Conservation (phyloP, 2,888 invertebrate species). For the Leptinotarsa juncta region DNA sequence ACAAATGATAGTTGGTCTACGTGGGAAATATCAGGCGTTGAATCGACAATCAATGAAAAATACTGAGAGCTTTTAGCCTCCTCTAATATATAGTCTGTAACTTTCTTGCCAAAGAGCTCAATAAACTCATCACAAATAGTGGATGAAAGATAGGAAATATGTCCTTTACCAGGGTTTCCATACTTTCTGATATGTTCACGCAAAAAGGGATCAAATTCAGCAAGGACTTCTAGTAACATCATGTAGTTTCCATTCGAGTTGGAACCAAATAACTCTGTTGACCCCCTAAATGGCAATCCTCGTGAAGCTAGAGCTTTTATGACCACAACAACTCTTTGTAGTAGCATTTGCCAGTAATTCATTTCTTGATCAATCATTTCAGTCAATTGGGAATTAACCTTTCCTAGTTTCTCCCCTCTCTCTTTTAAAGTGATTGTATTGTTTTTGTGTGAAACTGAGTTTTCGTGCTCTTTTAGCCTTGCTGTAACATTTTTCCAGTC, state of each 20-base stretch:
- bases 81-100: neutral
- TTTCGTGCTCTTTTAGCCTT: conserved; percentile 3
- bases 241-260: conserved; percentile 1
- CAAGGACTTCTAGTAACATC: neutral
- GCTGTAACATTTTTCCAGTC: conserved; percentile 4
- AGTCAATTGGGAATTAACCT: neutral
- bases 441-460: neutral
- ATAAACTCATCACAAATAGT: conserved; percentile 6
- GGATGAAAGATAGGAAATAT: conserved; percentile 7
- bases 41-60: neutral
- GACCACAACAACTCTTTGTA: conserved; percentile 7
- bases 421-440: conserved; percentile 6
- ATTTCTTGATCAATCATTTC: conserved; percentile 2
- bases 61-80: neutral
- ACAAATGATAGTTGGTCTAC: conserved; percentile 3
- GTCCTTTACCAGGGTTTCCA: conserved; percentile 7
- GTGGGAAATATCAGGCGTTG: neutral
- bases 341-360: conserved; percentile 4
- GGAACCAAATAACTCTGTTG: neutral
- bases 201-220: neutral
- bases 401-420: conserved; percentile 3
- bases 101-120: neutral
- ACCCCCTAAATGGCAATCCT: neutral
- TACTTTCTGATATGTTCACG: neutral
- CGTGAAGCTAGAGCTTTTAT: conserved; percentile 8